Percentiles rank a stretch among this genome's conserved stretches.
Conservation (phyloP, 2,113 vertebrate genomes). For the Brienomyrus brachyistius region DNA sequence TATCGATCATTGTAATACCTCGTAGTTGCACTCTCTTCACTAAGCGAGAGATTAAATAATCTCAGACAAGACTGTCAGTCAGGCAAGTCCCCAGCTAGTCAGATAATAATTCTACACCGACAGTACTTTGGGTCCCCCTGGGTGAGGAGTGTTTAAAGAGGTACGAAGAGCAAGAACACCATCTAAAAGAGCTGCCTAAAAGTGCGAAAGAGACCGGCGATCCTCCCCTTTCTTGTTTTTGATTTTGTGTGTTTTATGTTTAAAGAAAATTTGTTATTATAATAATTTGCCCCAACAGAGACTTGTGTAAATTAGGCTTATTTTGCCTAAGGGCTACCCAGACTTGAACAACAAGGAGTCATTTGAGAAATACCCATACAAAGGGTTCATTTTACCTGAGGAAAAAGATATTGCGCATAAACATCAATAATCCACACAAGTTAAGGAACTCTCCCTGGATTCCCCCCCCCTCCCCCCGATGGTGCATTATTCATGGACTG, state of each 20-base stretch:
- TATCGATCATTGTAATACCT: neutral
- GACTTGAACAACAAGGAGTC: slow-evolving; percentile 40
- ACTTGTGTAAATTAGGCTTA: slow-evolving; percentile 59
- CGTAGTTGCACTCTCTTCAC: neutral
- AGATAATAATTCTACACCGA: neutral
- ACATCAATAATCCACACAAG: slow-evolving; percentile 65
- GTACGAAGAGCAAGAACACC: slow-evolving; percentile 29
- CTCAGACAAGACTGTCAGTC: neutral
- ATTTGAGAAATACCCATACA: slow-evolving; percentile 54
- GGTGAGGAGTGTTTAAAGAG: neutral
- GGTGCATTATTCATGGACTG: slow-evolving; percentile 60
- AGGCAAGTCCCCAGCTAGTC: neutral
- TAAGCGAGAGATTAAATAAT: neutral
- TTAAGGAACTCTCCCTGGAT: slow-evolving; percentile 55
- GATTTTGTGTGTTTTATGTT: slow-evolving; percentile 48
- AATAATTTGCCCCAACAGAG: slow-evolving; percentile 69
- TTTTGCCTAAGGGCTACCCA: slow-evolving; percentile 59
- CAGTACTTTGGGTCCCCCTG: neutral
- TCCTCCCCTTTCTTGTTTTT: slow-evolving; percentile 53
- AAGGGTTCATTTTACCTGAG: slow-evolving; percentile 56
- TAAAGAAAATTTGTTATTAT: slow-evolving; percentile 61
- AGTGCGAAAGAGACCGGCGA: slow-evolving; percentile 44
- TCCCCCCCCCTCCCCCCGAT: slow-evolving; percentile 36
- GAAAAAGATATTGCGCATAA: slow-evolving; percentile 46
- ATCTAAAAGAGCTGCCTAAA: slow-evolving; percentile 45